Evolutionary conservation across 2,113 vertebrate genomes (phyloP).

Genomic region (Apodemus sylvaticus): DNA sequence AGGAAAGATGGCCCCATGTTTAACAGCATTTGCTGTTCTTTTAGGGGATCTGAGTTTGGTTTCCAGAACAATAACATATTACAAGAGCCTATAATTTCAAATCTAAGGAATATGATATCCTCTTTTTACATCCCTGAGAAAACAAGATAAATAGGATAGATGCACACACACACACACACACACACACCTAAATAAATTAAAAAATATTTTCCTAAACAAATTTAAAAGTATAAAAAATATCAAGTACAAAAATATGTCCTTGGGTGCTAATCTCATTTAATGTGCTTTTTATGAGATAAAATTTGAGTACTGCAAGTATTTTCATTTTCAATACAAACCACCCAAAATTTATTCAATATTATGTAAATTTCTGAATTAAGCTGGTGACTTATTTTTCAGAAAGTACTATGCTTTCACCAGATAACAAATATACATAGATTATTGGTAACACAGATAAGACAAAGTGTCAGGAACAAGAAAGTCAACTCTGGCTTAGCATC

Average conservation of each 20-base stretch:
- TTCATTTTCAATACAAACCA: constrained; percentile 1
- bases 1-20: not conserved
- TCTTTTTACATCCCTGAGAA: not conserved
- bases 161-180: not conserved
- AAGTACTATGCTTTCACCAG: not conserved
- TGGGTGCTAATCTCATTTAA: not conserved
- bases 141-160: not conserved
- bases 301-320: not conserved
- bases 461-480: not conserved
- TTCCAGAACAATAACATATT: not conserved
- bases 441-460: not conserved
- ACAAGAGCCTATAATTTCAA: not conserved
- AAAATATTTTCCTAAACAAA: not conserved
- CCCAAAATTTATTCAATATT: not conserved
- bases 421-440: constrained; percentile 30
- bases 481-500: not conserved
- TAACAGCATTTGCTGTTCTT: not conserved
- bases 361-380: not conserved
- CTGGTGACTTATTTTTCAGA: not conserved
- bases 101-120: not conserved
- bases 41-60: not conserved
- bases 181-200: not conserved
- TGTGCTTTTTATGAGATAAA: not conserved
- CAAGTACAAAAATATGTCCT: not conserved
- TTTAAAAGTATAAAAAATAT: constrained; percentile 25